Percentiles rank a stretch among this genome's conserved stretches.
Conservation (phyloP, 2,797 vertebrate genomes). For the Forpus xanthops region DNA sequence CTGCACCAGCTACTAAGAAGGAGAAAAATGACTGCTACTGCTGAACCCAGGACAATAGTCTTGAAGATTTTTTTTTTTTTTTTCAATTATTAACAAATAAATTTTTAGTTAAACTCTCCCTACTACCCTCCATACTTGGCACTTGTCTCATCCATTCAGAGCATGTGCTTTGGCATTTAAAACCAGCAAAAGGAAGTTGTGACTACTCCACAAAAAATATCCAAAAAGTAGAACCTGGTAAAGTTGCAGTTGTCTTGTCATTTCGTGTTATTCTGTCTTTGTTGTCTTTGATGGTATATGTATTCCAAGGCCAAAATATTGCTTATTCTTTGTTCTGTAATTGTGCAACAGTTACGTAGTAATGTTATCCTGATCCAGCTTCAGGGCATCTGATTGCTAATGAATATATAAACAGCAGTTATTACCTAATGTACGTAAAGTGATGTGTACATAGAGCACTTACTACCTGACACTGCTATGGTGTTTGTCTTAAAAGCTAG, state of each 20-base stretch:
- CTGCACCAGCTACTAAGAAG: no score
- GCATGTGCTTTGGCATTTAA: background rate
- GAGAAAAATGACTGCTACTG: no score
- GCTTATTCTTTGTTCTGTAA: background rate
- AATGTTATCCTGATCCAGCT: background rate
- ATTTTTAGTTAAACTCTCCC: background rate
- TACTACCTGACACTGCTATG: background rate
- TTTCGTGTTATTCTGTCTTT: background rate
- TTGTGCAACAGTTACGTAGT: background rate
- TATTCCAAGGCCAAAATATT: background rate
- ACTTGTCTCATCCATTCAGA: background rate
- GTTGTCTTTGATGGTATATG: background rate
- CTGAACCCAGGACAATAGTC: background rate
- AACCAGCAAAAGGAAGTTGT: background rate
- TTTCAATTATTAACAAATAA: background rate
- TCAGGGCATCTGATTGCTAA: background rate
- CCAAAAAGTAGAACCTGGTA: background rate
- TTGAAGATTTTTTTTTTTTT: background rate
- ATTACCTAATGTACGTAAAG: background rate
- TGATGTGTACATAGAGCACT: background rate
- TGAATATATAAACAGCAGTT: background rate
- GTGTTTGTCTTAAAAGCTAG: background rate
- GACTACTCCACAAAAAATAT: background rate
- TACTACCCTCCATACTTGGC: rapidly evolving
- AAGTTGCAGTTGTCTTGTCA: background rate